Evolutionary conservation across 2,113 vertebrate genomes (phyloP), one percentile per base, ranked within the genome.

Genomic region (Myiopsitta monachus): DNA sequence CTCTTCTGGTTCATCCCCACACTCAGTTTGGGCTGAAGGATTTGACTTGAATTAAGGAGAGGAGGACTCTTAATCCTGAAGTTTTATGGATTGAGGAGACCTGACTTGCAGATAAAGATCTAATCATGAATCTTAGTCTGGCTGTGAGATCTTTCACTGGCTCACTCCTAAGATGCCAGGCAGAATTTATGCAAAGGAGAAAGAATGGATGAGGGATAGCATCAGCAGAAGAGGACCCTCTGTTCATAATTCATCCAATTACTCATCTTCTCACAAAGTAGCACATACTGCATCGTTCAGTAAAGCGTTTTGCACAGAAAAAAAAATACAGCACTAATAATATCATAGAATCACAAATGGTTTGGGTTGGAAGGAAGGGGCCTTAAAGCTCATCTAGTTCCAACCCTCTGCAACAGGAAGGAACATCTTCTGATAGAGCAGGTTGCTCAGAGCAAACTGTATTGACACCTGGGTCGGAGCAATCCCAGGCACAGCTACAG

Each of bases 41-140:
- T 52, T 33, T 83, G 73, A 85, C 47, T 83, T 93, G 73, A 89
- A 87, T 90, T 84, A 87, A 69, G n/a, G 47, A 88, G 76, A 87
- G 36, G 46, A 81, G 31, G 24, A 81, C 17, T 66, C 46, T 85
- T 91, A 91, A 79, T 33, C 57, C 83, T 79, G 73, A 52, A 36
- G 18, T 86, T 82, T 55, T 73, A 73, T 44, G 2, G 88, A 66
- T 55, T 70, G 74, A 66, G n/a, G 62, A 76, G 27, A 39, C 7
- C 47, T 84, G 61, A 49, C 22, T 94, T 76, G 47, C 70, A 95
- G 57, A 68, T 87, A 88, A 93, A 88, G 57, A 84, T 77, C 47
- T 82, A 68, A 76, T 73, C 19, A 67, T 84, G 18, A 72, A 62
- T 87, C 67, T 91, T 77, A 51, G 57, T 88, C 62, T 80, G 19